A percentile compares a stretch with the other conserved stretches of the same genome.
Evolutionary conservation across 64 coral and sea anemone genomes (phyloP).

Genomic region (Platygyra sinensis): DNA sequence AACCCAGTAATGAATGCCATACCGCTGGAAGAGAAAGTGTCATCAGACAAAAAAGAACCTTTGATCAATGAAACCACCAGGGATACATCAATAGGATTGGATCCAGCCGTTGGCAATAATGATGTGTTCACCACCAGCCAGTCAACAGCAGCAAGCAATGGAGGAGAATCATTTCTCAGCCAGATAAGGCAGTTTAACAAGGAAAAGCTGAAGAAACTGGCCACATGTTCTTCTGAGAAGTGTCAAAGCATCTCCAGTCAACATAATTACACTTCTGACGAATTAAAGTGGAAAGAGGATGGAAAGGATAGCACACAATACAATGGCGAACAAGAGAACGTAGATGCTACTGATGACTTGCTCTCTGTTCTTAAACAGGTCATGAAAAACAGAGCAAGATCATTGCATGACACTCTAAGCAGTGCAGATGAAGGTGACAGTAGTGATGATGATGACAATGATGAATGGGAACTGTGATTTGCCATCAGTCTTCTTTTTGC

Average conservation of each 20-base stretch:
- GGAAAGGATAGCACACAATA: background rate
- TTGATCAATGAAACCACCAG: background rate
- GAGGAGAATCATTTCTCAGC: constrained; percentile 30
- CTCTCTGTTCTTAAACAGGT: constrained; percentile 1
- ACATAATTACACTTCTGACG: background rate
- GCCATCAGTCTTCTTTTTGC: too few relatives aligned
- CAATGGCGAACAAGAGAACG: background rate
- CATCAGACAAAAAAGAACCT: background rate
- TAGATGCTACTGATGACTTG: background rate
- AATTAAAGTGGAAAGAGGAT: background rate
- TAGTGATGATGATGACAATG: background rate
- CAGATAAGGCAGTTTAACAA: constrained; percentile 32
- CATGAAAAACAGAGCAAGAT: constrained; percentile 6
- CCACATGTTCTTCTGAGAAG: background rate
- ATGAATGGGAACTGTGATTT: constrained; percentile 34
- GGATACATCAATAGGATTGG: background rate
- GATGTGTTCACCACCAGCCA: background rate
- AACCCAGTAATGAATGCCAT: background rate
- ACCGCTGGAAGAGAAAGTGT: background rate
- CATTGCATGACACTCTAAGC: constrained; percentile 19
- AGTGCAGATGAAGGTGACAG: background rate
- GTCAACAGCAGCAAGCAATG: background rate
- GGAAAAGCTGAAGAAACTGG: background rate
- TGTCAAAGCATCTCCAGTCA: background rate
- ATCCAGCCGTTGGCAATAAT: background rate